A percentile compares a stretch with the other conserved stretches of the same genome.
Conservation (phyloP, 2,113 vertebrate genomes). For the Cebidichthys violaceus region DNA sequence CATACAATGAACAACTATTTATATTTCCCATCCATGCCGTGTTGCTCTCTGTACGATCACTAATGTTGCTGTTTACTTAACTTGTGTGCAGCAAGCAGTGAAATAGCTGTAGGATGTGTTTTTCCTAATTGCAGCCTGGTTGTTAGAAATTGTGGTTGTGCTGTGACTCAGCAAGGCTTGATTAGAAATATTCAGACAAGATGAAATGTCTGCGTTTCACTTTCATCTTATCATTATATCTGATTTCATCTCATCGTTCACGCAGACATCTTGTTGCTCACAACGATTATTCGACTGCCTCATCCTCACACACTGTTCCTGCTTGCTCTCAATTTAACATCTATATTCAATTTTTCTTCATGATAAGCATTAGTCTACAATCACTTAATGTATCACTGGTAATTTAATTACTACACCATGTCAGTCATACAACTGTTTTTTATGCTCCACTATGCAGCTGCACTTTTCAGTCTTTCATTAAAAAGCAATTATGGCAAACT, state of each 20-base stretch:
- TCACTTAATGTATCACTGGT: background rate
- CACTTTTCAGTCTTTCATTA: constrained; percentile 2
- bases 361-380: background rate
- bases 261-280: background rate
- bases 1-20: background rate
- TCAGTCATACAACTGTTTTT: too few species aligned
- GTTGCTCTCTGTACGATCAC: background rate
- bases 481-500: constrained; percentile 1
- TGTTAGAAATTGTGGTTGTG: constrained; percentile 11
- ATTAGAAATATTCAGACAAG: constrained; percentile 35
- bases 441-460: background rate
- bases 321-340: background rate
- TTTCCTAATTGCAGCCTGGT: constrained; percentile 9
- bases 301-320: background rate
- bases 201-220: constrained; percentile 11
- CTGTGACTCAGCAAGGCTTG: constrained; percentile 27
- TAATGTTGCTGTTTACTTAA: constrained; percentile 23
- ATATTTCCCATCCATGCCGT: background rate
- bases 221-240: constrained; percentile 6
- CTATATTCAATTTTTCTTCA: background rate
- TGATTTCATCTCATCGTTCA: constrained; percentile 5
- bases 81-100: background rate
- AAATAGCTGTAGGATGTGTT: constrained; percentile 19
- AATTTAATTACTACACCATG: background rate
- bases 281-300: background rate